Evolutionary conservation across 2,113 vertebrate species (phyloP).

Genomic region (Hypomesus transpacificus): DNA sequence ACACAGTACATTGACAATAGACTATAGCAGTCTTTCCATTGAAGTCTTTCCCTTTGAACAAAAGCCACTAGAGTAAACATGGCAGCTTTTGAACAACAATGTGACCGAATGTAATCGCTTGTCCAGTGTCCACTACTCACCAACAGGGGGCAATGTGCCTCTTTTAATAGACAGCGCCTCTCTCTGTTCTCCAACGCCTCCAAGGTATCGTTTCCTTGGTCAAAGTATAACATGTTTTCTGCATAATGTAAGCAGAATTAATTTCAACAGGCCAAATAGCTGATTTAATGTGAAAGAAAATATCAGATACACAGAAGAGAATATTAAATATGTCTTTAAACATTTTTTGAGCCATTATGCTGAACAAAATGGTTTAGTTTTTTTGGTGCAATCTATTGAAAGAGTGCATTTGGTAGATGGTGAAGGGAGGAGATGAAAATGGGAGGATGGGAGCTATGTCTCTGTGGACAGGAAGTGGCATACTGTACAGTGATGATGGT

Average conservation of each 20-base stretch:
- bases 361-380: slow-evolving; percentile 41
- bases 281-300: slow-evolving; percentile 67
- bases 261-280: slow-evolving; percentile 69
- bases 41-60: too few species aligned
- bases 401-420: too few species aligned
- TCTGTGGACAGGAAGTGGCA: neutral
- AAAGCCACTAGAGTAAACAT: too few species aligned
- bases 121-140: neutral
- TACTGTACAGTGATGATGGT: too few species aligned
- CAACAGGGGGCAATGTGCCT: slow-evolving; percentile 71
- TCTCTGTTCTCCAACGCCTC: slow-evolving; percentile 41
- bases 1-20: too few species aligned
- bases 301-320: slow-evolving; percentile 63
- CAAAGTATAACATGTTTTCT: slow-evolving; percentile 68
- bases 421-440: too few species aligned
- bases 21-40: too few species aligned
- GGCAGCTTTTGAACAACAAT: neutral
- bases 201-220: slow-evolving; percentile 70
- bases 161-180: slow-evolving; percentile 21
- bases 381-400: neutral
- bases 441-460: too few species aligned
- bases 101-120: neutral
- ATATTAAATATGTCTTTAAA: slow-evolving; percentile 62
- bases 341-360: slow-evolving; percentile 43
- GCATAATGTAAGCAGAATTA: slow-evolving; percentile 64